phyloP scores from a whole-genome alignment of 2,888 invertebrate species.

The Zootermopsis nevadensis region DNA sequence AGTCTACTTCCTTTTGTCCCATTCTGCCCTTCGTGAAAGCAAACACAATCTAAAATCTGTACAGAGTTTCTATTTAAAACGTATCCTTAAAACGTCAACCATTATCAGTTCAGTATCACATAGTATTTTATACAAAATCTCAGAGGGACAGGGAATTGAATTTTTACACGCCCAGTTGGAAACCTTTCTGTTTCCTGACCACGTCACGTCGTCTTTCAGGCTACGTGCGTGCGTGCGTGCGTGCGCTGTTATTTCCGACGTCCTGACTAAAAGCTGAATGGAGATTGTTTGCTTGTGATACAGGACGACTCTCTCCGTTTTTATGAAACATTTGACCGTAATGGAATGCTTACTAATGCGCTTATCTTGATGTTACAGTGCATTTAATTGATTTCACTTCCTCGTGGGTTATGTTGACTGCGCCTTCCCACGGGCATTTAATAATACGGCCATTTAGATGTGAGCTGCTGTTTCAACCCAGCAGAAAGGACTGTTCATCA shows the following conservation, averaged over 20 bases:
- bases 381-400: background rate
- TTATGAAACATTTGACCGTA: background rate
- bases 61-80: too few species aligned
- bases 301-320: background rate
- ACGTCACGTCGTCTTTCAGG: background rate
- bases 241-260: background rate
- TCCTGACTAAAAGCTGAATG: background rate
- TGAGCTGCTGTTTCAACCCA: too few species aligned
- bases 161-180: background rate
- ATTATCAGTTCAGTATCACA: too few species aligned
- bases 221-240: background rate
- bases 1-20: too few species aligned
- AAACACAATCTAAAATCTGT: too few species aligned
- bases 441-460: background rate
- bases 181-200: background rate
- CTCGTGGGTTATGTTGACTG: background rate
- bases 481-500: too few species aligned
- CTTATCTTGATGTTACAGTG: background rate
- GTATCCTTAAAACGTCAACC: too few species aligned
- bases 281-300: background rate
- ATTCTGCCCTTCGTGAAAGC: too few species aligned
- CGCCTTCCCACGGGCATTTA: background rate
- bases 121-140: too few species aligned
- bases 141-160: background rate
- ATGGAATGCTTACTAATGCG: background rate